Evolutionary conservation across 2,888 invertebrate species (phyloP), one percentile per base, ranked within the genome.

Genomic region (Scotopteryx bipunctaria): DNA sequence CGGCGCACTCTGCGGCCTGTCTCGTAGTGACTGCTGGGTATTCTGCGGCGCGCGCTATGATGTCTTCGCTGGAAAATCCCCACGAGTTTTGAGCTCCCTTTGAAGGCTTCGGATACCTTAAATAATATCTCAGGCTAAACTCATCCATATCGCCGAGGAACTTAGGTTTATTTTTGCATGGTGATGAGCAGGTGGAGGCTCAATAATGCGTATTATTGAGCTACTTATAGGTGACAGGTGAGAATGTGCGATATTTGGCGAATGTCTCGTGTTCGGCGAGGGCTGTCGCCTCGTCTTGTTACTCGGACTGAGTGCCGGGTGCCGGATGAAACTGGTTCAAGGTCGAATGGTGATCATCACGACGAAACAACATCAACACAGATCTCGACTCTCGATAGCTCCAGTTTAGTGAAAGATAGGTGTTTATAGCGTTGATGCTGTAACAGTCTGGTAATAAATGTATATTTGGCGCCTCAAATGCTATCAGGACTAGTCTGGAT

Each of bases 51-150:
- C n/a, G 9, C 3, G 15, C 13, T 35, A 17, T 21, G 31, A 41
- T 31, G 19, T 31, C 13, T 41, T 31, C 5, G 29, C 4, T 31
- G 31, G 41, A 41, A 31, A 41, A 41, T 31, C 31, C 41, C 41
- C 29, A 13, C 37, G 27, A 15, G 14, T 41, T 14, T 27, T 5
- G 13, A 40, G 27, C 27, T 27, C n/a, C n/a, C 27, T 27, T 27
- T 27, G 25, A 38, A 16, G 2, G 38, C 41, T 15, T 14, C 14
- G 40, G 17, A 17, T 19, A 31, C 17, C 11, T n/a, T n/a, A n/a
- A 14, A 21, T 15, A 14, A 6, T 38, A 27, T 6, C 36, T 16
- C 0, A 17, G 6, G 40, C 19, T 13, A 41, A 17, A 21, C 13
- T 21, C 5, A 14, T 3, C 9, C 3, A 14, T 31, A 21, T 19